Base-by-base conservation (phyloP, 2,113 vertebrate species). In the Herpetotheres cachinnans region DNA sequence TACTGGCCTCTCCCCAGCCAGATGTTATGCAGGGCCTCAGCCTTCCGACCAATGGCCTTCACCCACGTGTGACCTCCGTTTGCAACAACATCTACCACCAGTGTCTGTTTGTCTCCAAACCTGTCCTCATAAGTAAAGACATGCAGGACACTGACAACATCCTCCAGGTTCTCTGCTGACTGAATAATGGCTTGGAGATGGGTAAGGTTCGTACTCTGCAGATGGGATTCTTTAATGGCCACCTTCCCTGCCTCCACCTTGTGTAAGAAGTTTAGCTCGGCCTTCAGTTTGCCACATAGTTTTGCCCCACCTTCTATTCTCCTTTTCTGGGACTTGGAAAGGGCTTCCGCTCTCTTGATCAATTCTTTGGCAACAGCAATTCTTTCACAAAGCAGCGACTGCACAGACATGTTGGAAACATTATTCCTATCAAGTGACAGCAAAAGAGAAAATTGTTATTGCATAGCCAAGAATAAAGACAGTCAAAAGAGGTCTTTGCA, bases 1-100 rank as follows among this genome's bases (percentile, higher is more conserved):
- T 99, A 99, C 72, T 99, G 99, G n/a, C 99, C 99, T 55, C 99
- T 98, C 38, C 99, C 99, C 87, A 99, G 98, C 99, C 99, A 99
- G 96, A 99, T 99, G 94, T 99, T 99, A 96, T 99, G 99, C 50
- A 99, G 97, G 1, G 99, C 99, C 97, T 99, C 99, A 1, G 99
- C 99, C 95, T 99, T 99, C 13, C 99, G 98, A 32, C 99, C 99
- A 1, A 99, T 99, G 4, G 99, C 99, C 96, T 99, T 99, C 89
- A 99, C 99, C 99, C 99, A 99, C 0, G 99, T 99, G 93, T 98
- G 99, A 3, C 99, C 99, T 11, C 98, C 97, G 0, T 99, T 99
- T 7, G 99, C 99, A 29, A 99, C 99, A 15, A 99, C 99, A 34
- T 99, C 99, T 69, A 99, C 99, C 86, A 99, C 98, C 66, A 99